Evolutionary conservation across 2,113 vertebrate species (phyloP).

Genomic region (Cranoglanis bouderius): DNA sequence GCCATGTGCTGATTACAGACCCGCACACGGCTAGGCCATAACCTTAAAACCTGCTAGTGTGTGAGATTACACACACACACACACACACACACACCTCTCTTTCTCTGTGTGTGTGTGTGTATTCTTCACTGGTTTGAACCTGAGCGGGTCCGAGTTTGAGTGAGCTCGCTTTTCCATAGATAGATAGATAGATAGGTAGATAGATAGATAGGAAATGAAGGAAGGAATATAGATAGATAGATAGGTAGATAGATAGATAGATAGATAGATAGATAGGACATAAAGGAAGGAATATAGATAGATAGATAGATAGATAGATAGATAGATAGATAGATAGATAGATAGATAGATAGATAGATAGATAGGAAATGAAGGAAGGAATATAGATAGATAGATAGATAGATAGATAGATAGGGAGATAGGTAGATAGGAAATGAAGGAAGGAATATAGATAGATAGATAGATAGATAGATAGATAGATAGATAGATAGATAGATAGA

Average conservation of each 20-base stretch:
- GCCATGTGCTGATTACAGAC: constrained; percentile 22
- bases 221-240: too few relatives aligned
- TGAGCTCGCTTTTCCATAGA: background rate
- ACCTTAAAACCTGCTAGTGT: background rate
- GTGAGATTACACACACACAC: background rate
- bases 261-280: too few relatives aligned
- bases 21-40: background rate
- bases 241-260: too few relatives aligned
- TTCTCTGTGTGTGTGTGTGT: constrained; percentile 1
- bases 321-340: background rate
- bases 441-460: background rate
- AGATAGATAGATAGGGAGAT: too few relatives aligned
- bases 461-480: background rate
- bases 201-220: background rate
- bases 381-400: too few relatives aligned
- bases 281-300: too few relatives aligned
- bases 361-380: too few relatives aligned
- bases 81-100: background rate
- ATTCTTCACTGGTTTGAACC: background rate
- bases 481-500: background rate
- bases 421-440: too few relatives aligned
- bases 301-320: background rate
- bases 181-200: background rate
- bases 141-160: background rate
- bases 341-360: background rate